phyloP scores from a whole-genome alignment of 2,113 vertebrate species.

The Callospermophilus lateralis region DNA sequence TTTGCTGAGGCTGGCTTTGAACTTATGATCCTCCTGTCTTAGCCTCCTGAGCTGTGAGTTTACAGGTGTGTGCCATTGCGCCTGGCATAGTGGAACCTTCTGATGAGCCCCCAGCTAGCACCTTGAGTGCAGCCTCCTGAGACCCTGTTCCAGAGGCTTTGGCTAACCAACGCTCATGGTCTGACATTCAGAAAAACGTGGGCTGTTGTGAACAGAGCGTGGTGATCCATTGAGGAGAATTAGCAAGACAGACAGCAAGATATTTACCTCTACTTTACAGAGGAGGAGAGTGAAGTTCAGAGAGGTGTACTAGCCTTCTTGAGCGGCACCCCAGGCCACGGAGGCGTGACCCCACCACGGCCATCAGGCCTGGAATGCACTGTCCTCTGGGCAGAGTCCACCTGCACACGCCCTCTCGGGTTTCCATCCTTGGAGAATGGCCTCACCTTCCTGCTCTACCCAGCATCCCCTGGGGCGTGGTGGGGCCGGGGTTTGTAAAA shows the following conservation, averaged over 20 bases:
- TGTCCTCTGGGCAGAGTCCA: not conserved
- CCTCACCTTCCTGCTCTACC: not conserved
- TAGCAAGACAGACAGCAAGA: not conserved
- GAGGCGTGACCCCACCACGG: no score
- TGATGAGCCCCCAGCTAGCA: not conserved
- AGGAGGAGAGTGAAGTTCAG: not conserved
- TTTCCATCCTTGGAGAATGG: slow-evolving; percentile 22
- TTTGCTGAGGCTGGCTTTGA: no score
- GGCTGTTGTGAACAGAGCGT: not conserved
- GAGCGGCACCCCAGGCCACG: not conserved
- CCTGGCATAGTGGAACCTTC: not conserved
- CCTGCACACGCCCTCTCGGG: not conserved
- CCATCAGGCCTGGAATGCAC: no score
- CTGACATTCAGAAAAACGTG: rapidly evolving
- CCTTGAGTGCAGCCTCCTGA: rapidly evolving
- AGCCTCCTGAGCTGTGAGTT: no score
- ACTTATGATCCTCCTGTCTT: no score
- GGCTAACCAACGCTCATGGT: rapidly evolving
- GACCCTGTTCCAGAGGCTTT: not conserved
- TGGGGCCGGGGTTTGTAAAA: slow-evolving; percentile 82
- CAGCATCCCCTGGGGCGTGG: not conserved
- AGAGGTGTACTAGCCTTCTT: not conserved
- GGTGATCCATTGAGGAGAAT: not conserved
- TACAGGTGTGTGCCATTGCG: rapidly evolving
- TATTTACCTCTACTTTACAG: not conserved